Evolutionary conservation across 2,888 invertebrate species (phyloP).

Genomic region (Hyposoter dolosus): DNA sequence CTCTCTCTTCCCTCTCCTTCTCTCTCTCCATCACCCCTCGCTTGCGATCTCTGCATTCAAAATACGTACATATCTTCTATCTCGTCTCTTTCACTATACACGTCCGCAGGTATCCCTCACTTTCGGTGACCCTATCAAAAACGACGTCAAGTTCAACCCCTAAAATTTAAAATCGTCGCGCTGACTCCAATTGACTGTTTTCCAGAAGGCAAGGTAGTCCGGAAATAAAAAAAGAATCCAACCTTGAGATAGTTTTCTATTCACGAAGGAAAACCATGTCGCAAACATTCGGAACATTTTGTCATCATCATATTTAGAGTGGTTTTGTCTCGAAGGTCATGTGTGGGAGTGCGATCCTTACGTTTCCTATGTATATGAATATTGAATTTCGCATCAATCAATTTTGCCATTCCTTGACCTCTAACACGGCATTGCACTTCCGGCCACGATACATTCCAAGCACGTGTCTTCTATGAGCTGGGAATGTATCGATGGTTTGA

Average conservation of each 20-base stretch:
- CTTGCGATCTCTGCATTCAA: slow-evolving; percentile 44
- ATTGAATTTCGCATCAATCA: background rate
- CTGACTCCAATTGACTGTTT: background rate
- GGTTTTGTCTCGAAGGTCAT: background rate
- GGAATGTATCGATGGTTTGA: slow-evolving; percentile 3
- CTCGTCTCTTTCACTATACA: background rate
- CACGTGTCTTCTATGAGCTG: background rate
- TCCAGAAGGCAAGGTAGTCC: background rate
- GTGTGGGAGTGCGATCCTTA: background rate
- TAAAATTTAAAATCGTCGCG: slow-evolving; percentile 66
- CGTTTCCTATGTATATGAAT: background rate
- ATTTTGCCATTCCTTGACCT: background rate
- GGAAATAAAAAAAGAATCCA: slow-evolving; percentile 15
- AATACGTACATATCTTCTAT: slow-evolving; percentile 4
- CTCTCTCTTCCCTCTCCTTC: slow-evolving; percentile 52
- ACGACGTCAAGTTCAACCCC: slow-evolving; percentile 60
- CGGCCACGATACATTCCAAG: background rate
- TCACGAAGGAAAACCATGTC: background rate
- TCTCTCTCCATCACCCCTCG: slow-evolving; percentile 67
- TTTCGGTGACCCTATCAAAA: slow-evolving; percentile 39
- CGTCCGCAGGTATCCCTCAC: slow-evolving; percentile 22
- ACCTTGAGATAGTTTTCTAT: slow-evolving; percentile 7
- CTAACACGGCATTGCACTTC: slow-evolving; percentile 15
- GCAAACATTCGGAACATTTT: background rate
- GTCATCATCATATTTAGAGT: background rate